Base-by-base conservation (phyloP, 1,140 invertebrate species). In the Drosophila mauritiana region DNA sequence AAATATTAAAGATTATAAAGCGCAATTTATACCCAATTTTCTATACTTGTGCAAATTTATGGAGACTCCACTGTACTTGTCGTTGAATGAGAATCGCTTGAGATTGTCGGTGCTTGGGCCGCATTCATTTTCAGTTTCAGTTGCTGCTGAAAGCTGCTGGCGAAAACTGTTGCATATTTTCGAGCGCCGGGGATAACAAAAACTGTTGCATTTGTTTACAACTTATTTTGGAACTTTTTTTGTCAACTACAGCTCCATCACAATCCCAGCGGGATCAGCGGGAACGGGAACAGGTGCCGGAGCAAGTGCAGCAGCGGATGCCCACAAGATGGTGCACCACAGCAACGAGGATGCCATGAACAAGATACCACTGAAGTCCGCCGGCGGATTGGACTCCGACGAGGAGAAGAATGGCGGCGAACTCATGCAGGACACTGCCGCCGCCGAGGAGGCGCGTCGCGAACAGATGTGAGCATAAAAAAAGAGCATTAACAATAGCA, bases 301-400 rank as follows among this genome's bases (percentile, higher is more conserved):
- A 48, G 69, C 56, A 45, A 45, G 51, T 48, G 46, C 65, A 25
- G 37, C 84, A 83, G 63, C 82, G 70, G 90, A 91, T 90, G 90
- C 86, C 54, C 78, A 69, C 73, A 91, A 91, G 69, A 91, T 91
- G 90, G 90, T 91, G 64, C 90, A 90, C 80, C 90, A 85, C 51
- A 90, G 59, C 73, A 90, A 90, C 46, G 90, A 91, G 64, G 90
- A 91, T 80, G 80, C 90, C 57, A 91, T 90, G 83, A 91, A 91
- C 51, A 91, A 91, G 77, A 91, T 91, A 76, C 90, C 90, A 77
- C 69, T 91, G 25, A 91, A 91, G 61, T 91, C 90, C 3, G 76
- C 80, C 53, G 69, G 68, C 51, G 89, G 89, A 27, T 48, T 91
- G 59, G 90, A 91, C 58, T 57, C 40, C 15, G 90, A 91, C 27